Percentiles rank a stretch among this genome's conserved stretches.
Evolutionary conservation across 1,140 invertebrate genomes (phyloP).

Genomic region (Hyposmocoma kahamanoa): DNA sequence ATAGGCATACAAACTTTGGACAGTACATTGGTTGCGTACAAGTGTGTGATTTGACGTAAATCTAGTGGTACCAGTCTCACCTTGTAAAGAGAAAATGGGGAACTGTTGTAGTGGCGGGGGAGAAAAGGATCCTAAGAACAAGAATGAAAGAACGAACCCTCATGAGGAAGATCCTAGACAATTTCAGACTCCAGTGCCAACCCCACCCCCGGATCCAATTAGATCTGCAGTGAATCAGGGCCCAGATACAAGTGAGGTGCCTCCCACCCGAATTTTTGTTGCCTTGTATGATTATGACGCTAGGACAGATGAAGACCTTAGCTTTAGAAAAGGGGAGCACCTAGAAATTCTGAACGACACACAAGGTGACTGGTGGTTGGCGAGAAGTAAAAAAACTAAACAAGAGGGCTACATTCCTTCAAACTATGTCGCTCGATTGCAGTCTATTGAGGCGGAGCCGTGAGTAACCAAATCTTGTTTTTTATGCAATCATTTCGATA

Average conservation of each 20-base stretch:
- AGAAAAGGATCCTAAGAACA: slow-evolving; percentile 77
- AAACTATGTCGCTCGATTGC: slow-evolving; percentile 99
- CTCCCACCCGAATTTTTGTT: slow-evolving; percentile 92
- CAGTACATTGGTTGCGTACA: slow-evolving; percentile 48
- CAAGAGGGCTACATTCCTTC: slow-evolving; percentile 99
- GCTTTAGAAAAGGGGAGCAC: slow-evolving; percentile 98
- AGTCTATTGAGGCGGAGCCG: slow-evolving; percentile 99
- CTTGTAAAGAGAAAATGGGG: slow-evolving; percentile 78
- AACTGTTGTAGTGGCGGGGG: slow-evolving; percentile 82
- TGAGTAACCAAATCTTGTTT: slow-evolving; percentile 81
- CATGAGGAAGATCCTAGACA: slow-evolving; percentile 77
- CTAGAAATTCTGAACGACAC: slow-evolving; percentile 99
- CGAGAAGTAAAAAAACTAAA: slow-evolving; percentile 93
- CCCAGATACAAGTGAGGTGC: slow-evolving; percentile 67
- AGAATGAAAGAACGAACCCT: slow-evolving; percentile 77
- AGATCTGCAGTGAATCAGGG: slow-evolving; percentile 67
- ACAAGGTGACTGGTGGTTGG: slow-evolving; percentile 98
- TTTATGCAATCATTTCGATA: slow-evolving; percentile 62
- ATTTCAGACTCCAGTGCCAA: slow-evolving; percentile 77
- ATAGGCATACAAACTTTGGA: slow-evolving; percentile 54
- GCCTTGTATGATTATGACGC: slow-evolving; percentile 99
- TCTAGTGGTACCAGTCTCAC: slow-evolving; percentile 65
- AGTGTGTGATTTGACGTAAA: slow-evolving; percentile 71
- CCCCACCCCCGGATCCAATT: slow-evolving; percentile 79
- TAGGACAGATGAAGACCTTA: slow-evolving; percentile 97